Evolutionary conservation across 2,797 vertebrate genomes (phyloP), one percentile per base, ranked within the genome.

Genomic region (Chaetophractus vellerosus): DNA sequence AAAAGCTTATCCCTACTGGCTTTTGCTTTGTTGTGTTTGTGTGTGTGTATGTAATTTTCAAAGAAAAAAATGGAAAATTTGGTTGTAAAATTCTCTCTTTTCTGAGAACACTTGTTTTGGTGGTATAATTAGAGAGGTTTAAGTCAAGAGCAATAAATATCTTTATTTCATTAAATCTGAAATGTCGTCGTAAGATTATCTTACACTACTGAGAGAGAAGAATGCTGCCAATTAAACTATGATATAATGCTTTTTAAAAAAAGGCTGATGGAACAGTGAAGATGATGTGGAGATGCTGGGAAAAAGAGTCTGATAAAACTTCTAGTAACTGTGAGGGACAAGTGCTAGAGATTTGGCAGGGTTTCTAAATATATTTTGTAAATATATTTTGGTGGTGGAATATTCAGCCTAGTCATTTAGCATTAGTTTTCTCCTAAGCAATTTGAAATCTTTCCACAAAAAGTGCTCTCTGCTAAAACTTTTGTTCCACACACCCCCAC

Each of bases 101-200:
- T 55, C 52, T 55, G 52, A 82, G 45, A 91, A 68, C 23, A 86
- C 26, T 89, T 95, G 12, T 21, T 59, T 64, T 93, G 23, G 15
- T 69, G 8, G 41, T 45, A 48, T 79, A 41, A 59, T 57, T 89
- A 76, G 38, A 52, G 26, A 95, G 18, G 2, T 69, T 76, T 85
- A 66, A 57, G 9, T 87, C 14, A 66, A 71, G 18, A 66, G 90
- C 0, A 87, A 28, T 75, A 45, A 87, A 64, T 81, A 68, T 52
- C 75, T 61, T 0, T 9, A 41, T 82, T 66, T 78, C 14, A 79
- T 86, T 82, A 69, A 85, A n/a, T 74, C 33, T 96, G 84, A 91
- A 72, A 24, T 64, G 16, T 59, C 33, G 55, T 48, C 79, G 1
- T 78, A 81, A 57, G 55, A 38, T 88, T 91, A n/a, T 74, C 61